Base-by-base conservation (phyloP, 2,888 invertebrate species). In the Cynaeus angustus region DNA sequence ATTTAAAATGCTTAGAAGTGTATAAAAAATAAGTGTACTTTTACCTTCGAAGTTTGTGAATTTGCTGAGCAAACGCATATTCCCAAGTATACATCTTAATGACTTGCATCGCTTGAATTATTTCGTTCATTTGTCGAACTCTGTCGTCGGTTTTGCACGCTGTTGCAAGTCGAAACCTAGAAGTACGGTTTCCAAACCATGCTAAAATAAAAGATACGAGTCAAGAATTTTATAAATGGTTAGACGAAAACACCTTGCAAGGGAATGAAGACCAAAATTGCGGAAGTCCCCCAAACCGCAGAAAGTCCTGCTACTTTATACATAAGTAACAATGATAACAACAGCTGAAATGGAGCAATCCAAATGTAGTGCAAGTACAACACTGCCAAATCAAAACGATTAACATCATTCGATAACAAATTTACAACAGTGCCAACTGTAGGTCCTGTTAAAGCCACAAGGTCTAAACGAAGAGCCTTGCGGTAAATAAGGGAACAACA, bases 51-150 rank as follows among this genome's bases (percentile, higher is more conserved):
- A 91, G 87, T 59, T 84, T 83, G 59, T 87, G 66, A 26, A 85
- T 79, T 0, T 94, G 86, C 13, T 88, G 84, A 55, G 91, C 90
- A 83, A 97, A 97, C 0, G 95, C 93, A 75, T 89, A 89, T 84
- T 97, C 97, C 93, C 97, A 97, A 1, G 95, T 92, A 83, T 96
- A 97, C 96, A 97, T 97, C 87, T 97, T 97, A 71, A 97, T 95
- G 0, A 96, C 93, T 84, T 94, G 91, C 81, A 97, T 96, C 0
- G 95, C 95, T 53, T 89, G 90, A 53, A 97, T 92, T 68, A 97
- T 93, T 88, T 97, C 97, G 80, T 92, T 93, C 91, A 97, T 96
- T 33, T 95, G 85, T 68, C 94, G 89, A 9, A 97, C 93, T 77
- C 97, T 87, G 75, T 91, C 91, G 82, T 97, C 97, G 0, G 96